A percentile compares a stretch with the other conserved stretches of the same genome.
Evolutionary conservation across 2,113 vertebrate genomes (phyloP).

Genomic region (Apteryx mantelli): DNA sequence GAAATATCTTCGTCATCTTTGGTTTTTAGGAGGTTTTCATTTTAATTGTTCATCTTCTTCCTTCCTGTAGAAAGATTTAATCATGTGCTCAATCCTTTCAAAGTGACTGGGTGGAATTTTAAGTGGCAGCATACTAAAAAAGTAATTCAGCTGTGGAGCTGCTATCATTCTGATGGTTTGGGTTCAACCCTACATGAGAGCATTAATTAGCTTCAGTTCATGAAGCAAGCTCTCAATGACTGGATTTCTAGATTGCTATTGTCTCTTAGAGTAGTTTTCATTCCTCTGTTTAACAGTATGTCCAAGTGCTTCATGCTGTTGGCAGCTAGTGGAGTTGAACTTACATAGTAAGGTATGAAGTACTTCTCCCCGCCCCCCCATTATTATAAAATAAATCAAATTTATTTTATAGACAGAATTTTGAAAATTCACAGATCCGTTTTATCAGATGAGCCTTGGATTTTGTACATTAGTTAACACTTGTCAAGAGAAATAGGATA

Average conservation of each 20-base stretch:
- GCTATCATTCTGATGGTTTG: constrained; percentile 44
- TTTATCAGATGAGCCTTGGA: neutral
- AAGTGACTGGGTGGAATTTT: constrained; percentile 57
- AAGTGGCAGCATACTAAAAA: constrained; percentile 42
- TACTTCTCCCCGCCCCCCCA: neutral
- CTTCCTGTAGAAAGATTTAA: neutral
- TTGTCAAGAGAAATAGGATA: neutral
- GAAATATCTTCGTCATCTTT: constrained; percentile 18
- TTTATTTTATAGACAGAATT: constrained; percentile 10
- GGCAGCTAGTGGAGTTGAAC: neutral
- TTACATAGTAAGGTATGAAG: neutral
- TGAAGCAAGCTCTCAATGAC: constrained; percentile 55
- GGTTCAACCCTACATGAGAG: constrained; percentile 39
- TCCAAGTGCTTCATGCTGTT: neutral
- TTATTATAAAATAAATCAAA: neutral
- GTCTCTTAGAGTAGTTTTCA: constrained; percentile 39
- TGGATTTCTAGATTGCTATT: constrained; percentile 41
- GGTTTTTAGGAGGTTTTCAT: neutral
- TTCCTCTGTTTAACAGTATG: constrained; percentile 6
- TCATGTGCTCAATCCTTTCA: neutral
- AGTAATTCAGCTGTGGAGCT: constrained; percentile 49
- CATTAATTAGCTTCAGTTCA: constrained; percentile 69
- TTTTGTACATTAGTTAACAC: neutral
- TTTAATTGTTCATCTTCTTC: constrained; percentile 34
- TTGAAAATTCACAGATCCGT: neutral